Evolutionary conservation across 2,797 vertebrate species (phyloP), one percentile per base, ranked within the genome.

Genomic region (Coregonus ussuriensis): DNA sequence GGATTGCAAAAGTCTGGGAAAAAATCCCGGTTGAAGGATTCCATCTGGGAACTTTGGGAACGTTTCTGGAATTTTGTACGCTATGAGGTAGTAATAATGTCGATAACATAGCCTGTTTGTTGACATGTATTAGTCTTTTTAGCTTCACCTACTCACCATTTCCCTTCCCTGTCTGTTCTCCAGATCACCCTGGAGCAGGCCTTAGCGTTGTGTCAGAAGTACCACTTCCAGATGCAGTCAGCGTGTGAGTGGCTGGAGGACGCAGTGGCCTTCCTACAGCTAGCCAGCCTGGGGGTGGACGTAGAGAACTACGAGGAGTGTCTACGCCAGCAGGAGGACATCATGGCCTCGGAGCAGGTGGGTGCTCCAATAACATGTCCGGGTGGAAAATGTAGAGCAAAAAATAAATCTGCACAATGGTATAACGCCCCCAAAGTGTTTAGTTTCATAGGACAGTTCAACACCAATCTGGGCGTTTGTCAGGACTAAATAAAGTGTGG

Each of bases 231-330:
- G 82, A 94, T 94, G 87, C 97, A 98, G 86, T 92, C 93, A 5
- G 96, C 95, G 73, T 96, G 93, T 14, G 96, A 97, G 74, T 99
- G 98, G 98, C 93, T 99, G 74, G 96, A 99, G 86, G 98, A 99
- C 21, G 96, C 97, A 0, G 96, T 97, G 53, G 96, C 96, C 76
- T 95, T 97, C 88, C 89, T 99, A 33, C 96, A 97, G 79, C 94
- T 96, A 85, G 92, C 94, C 4, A 94, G 93, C 86, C 93, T 95
- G 0, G 97, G 98, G 5, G 94, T 99, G 14, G 97, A 99, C 3
- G 95, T 97, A 75, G 98, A 99, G 84, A 97, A 95, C 77, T 96
- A 95, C 0, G 97, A 99, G 88, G 98, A 99, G 82, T 96, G 93
- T 84, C 92, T 99, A 56, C 93, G 91, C 79, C 95, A 94, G 80